phyloP scores from a whole-genome alignment of 1,140 invertebrate genomes.

The Amphibalanus amphitrite region DNA sequence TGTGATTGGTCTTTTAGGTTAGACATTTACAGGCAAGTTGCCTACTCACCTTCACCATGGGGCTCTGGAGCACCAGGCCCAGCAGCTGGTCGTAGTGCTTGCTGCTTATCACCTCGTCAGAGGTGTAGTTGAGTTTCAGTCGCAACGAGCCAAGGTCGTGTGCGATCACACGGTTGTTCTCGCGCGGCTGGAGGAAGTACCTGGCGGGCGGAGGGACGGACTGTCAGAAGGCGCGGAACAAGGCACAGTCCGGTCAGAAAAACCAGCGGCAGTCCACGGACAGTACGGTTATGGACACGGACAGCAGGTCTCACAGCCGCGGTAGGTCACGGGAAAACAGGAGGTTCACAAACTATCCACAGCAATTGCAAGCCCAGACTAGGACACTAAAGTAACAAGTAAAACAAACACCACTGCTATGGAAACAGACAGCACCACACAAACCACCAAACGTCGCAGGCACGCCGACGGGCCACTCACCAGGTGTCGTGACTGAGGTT shows the following conservation, averaged over 20 bases:
- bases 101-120: constrained; percentile 69
- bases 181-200: constrained; percentile 61
- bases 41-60: constrained; percentile 39
- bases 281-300: no score
- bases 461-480: constrained; percentile 21
- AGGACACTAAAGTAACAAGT: no score
- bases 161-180: constrained; percentile 23
- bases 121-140: constrained; percentile 67
- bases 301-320: no score
- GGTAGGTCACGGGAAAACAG: no score
- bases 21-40: constrained; percentile 8
- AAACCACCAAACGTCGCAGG: no score
- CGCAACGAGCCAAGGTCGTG: constrained; percentile 57
- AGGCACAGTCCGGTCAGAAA: no score
- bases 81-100: constrained; percentile 57
- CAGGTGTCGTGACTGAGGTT: constrained; percentile 24
- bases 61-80: constrained; percentile 52
- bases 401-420: no score
- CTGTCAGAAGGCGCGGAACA: not conserved
- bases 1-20: no score
- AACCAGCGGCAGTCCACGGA: no score
- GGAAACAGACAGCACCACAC: no score
- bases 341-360: no score
- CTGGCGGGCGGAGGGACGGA: constrained; percentile 26
- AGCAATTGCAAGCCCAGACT: no score